Evolutionary conservation across 1,140 invertebrate species (phyloP).

Genomic region (Scylla paramamosain): DNA sequence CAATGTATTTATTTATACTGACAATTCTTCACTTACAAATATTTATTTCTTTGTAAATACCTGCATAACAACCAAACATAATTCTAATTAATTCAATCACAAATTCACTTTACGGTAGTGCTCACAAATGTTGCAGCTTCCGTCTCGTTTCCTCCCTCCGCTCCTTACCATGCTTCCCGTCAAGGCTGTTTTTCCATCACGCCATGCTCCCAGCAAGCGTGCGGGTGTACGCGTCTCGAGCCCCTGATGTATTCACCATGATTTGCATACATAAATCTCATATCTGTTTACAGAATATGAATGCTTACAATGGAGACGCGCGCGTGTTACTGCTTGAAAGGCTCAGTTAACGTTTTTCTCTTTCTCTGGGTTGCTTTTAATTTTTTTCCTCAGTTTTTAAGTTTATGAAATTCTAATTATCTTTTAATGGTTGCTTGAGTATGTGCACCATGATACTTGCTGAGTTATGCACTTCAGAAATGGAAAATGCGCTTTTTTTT

Average conservation of each 20-base stretch:
- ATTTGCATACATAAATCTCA: slow-evolving; percentile 14
- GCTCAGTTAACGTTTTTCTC: background rate
- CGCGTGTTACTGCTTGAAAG: background rate
- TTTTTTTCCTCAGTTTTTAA: too few relatives aligned
- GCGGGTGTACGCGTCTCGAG: background rate
- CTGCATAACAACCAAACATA: too few relatives aligned
- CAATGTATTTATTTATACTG: too few relatives aligned
- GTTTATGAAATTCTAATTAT: too few relatives aligned
- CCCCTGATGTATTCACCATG: background rate
- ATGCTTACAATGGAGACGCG: background rate
- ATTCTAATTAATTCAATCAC: too few relatives aligned
- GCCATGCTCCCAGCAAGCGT: background rate
- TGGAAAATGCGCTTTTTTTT: background rate
- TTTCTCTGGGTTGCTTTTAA: background rate
- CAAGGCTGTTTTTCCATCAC: background rate
- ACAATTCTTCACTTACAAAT: too few relatives aligned
- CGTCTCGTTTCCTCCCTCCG: background rate
- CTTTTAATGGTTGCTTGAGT: too few relatives aligned
- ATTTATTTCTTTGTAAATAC: too few relatives aligned
- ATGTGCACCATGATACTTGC: too few relatives aligned
- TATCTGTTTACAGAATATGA: slow-evolving; percentile 1
- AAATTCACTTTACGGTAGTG: too few relatives aligned
- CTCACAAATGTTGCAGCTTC: background rate
- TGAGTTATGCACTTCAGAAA: too few relatives aligned
- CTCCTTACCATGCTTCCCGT: background rate